Evolutionary conservation across 2,888 invertebrate species (phyloP), one percentile per base, ranked within the genome.

Genomic region (Hypomecis punctinalis): DNA sequence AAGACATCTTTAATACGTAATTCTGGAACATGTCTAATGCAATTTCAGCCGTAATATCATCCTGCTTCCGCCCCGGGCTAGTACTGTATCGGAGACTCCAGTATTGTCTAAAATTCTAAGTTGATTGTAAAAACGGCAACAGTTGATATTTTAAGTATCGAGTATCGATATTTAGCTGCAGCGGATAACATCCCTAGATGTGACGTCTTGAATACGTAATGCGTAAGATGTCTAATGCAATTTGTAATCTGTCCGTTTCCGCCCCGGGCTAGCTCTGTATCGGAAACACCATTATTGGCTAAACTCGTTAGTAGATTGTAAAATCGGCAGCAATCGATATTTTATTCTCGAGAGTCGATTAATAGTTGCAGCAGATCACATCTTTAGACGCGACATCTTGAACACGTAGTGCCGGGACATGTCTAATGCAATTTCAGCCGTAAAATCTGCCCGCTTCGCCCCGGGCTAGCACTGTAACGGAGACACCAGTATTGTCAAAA

Each of bases 371-470:
- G 23, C 23, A 3, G 23, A 23, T 23, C 23, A 23, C 23, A 23
- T 23, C 23, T 3, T 3, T 23, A 23, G 23, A 23, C 23, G 23
- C 23, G 23, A 23, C 23, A 23, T 23, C 23, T 71, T 67, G 71
- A 67, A 71, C 67, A 67, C 71, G 69, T 69, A 71, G 69, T 69
- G 52, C 49, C 23, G 64, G 62, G 65, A 69, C 68, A 71, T 69
- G 70, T 68, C 70, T 71, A 66, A 71, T 67, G 68, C 68, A 71
- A 71, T 71, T 68, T 52, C 68, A 67, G 33, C 60, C 51, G 54
- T 60, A 63, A 71, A 67, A 71, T 67, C 67, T 63, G 70, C 52
- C 47, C 56, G 37, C 45, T 49, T 43, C 23, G 45, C 45, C 52
- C 42, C 10, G 45, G 51, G 43, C 45, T n/a, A 40, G 51, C 59